phyloP scores from a whole-genome alignment of 2,797 vertebrate species.

The Avahi laniger region DNA sequence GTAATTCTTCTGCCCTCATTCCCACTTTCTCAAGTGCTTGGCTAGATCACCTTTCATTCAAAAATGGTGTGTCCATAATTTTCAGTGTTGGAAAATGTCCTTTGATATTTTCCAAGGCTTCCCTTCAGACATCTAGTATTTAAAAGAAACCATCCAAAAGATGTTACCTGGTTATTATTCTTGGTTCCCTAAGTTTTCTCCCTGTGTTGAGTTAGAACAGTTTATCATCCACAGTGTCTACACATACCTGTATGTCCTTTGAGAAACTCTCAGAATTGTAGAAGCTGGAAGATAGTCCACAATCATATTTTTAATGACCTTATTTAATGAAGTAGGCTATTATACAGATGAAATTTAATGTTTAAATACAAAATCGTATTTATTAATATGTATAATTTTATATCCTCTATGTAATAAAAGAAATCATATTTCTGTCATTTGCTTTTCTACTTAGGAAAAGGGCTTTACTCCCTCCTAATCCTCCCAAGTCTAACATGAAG shows the following conservation, averaged over 20 bases:
- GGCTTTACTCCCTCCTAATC: neutral
- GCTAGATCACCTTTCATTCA: neutral
- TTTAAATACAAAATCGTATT: constrained; percentile 38
- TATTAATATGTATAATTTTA: neutral
- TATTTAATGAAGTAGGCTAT: neutral
- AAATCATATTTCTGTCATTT: constrained; percentile 46
- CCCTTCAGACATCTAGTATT: neutral
- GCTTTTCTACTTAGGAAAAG: constrained; percentile 33
- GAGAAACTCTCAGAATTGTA: neutral
- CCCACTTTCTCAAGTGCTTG: neutral
- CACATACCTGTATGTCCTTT: neutral
- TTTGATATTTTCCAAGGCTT: constrained; percentile 24
- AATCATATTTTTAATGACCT: neutral
- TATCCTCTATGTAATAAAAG: constrained; percentile 17
- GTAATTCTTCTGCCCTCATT: neutral
- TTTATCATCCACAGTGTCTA: neutral
- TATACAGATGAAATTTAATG: constrained; percentile 12
- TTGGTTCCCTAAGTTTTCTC: neutral
- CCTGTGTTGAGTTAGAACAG: neutral
- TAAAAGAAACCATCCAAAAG: neutral
- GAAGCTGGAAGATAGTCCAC: neutral
- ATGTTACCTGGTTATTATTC: neutral
- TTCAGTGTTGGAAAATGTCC: neutral
- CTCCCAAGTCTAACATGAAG: neutral
- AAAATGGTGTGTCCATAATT: neutral